Conservation (phyloP, 2,797 vertebrate genomes). For the Sebastes trivittatus region DNA sequence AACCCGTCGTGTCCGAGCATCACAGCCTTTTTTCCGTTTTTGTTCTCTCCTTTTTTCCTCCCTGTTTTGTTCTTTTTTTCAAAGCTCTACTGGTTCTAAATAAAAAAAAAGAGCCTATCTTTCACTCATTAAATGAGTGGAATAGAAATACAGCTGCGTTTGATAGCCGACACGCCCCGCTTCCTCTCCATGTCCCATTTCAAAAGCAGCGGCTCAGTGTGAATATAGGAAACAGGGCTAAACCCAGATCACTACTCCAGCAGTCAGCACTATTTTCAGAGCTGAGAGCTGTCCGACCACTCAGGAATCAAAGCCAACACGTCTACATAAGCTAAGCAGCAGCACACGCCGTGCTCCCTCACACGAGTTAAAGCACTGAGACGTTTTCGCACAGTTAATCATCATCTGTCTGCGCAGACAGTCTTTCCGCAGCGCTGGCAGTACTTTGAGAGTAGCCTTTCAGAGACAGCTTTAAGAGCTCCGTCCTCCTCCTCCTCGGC, state of each 20-base stretch:
- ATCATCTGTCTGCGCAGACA: constrained; percentile 52
- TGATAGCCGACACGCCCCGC: constrained; percentile 43
- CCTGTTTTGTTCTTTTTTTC: neutral
- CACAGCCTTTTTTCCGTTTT: constrained; percentile 35
- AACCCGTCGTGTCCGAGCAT: constrained; percentile 51
- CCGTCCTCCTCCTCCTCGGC: constrained; percentile 31
- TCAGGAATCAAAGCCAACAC: constrained; percentile 69
- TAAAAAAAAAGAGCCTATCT: neutral
- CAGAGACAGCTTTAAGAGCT: constrained; percentile 55
- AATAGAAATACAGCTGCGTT: constrained; percentile 30
- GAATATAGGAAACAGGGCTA: constrained; percentile 79
- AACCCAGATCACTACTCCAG: constrained; percentile 78
- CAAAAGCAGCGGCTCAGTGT: constrained; percentile 61
- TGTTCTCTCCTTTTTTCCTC: neutral
- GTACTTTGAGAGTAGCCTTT: constrained; percentile 56
- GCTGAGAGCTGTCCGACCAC: constrained; percentile 64
- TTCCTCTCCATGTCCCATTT: constrained; percentile 57
- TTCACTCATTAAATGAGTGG: neutral
- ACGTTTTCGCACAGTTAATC: constrained; percentile 66
- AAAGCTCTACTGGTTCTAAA: neutral
- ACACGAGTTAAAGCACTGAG: constrained; percentile 54
- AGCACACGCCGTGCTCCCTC: constrained; percentile 29
- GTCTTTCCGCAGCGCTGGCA: constrained; percentile 33
- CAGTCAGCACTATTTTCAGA: constrained; percentile 77
- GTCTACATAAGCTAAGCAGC: constrained; percentile 65